These are phyloP conservation scores for Acleris literana DNA, from an alignment of 2,888 invertebrate species.

Conservation along the genomic window DNA sequence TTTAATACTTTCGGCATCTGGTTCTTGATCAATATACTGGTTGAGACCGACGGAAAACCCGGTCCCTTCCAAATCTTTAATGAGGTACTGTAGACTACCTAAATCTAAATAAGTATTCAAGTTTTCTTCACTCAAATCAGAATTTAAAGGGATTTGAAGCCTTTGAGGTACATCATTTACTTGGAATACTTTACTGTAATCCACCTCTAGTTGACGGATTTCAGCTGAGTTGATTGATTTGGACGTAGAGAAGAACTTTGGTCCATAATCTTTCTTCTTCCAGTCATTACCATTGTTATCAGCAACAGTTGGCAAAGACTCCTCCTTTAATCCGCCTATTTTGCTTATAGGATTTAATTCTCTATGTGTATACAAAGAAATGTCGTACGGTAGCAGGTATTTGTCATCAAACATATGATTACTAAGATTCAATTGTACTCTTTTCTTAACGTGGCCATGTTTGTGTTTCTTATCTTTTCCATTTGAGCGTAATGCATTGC, in stretches of 20 bases:
- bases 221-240: conserved; percentile 70
- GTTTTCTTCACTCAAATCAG: conserved; percentile 44
- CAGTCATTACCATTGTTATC: conserved; percentile 52
- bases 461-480: conserved; percentile 44
- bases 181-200: conserved; percentile 56
- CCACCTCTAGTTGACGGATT: conserved; percentile 56
- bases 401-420: conserved; percentile 43
- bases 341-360: conserved; percentile 62
- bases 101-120: conserved; percentile 49
- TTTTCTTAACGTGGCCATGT: conserved; percentile 58
- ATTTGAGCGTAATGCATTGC: conserved; percentile 64
- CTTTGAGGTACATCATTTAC: conserved; percentile 62
- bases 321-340: conserved; percentile 38
- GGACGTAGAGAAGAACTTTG: conserved; percentile 53
- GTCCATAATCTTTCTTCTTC: conserved; percentile 49
- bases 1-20: conserved; percentile 66
- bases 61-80: conserved; percentile 69
- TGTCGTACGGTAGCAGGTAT: conserved; percentile 42
- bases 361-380: conserved; percentile 46
- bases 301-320: conserved; percentile 45
- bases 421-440: conserved; percentile 53
- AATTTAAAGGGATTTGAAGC: conserved; percentile 64
- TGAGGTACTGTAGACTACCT: conserved; percentile 60
- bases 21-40: conserved; percentile 66
- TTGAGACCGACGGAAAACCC: conserved; percentile 73